Evolutionary conservation across 2,113 vertebrate species (phyloP).

Genomic region (Lampris megalopsis): DNA sequence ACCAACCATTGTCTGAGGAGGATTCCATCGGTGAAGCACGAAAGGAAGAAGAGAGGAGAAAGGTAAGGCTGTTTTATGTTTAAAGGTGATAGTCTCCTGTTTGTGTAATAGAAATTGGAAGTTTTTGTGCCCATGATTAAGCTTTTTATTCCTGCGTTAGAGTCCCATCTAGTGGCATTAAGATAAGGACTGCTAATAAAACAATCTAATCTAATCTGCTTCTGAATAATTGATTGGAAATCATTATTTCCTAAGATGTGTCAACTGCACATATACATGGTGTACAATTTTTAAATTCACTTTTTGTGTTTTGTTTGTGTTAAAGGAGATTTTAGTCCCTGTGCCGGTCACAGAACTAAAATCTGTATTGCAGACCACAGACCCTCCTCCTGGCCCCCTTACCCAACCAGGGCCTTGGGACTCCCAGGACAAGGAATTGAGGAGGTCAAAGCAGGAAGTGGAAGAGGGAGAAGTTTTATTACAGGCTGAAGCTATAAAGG

Average conservation of each 20-base stretch:
- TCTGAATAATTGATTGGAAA: background rate
- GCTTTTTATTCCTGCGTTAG: background rate
- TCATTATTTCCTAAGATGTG: too few relatives aligned
- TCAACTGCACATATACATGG: too few relatives aligned
- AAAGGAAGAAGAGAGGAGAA: constrained; percentile 64
- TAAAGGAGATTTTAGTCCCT: constrained; percentile 85
- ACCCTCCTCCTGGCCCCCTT: constrained; percentile 28
- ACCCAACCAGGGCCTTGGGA: constrained; percentile 56
- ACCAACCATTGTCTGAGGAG: constrained; percentile 53
- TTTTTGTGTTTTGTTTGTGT: constrained; percentile 5
- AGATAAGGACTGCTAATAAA: background rate
- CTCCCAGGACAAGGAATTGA: constrained; percentile 49
- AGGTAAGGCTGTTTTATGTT: constrained; percentile 56
- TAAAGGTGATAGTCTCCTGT: background rate
- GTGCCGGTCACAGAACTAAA: constrained; percentile 91
- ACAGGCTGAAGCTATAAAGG: constrained; percentile 50
- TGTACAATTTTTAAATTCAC: background rate
- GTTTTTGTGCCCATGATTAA: background rate
- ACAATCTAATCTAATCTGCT: background rate
- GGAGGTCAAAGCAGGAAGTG: constrained; percentile 53
- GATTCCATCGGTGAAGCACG: constrained; percentile 28
- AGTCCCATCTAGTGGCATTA: constrained; percentile 46
- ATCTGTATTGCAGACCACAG: constrained; percentile 67
- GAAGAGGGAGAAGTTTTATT: constrained; percentile 50
- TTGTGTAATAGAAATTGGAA: background rate